phyloP scores from a whole-genome alignment of 2,888 invertebrate genomes.

The Antheraea yamamai region DNA sequence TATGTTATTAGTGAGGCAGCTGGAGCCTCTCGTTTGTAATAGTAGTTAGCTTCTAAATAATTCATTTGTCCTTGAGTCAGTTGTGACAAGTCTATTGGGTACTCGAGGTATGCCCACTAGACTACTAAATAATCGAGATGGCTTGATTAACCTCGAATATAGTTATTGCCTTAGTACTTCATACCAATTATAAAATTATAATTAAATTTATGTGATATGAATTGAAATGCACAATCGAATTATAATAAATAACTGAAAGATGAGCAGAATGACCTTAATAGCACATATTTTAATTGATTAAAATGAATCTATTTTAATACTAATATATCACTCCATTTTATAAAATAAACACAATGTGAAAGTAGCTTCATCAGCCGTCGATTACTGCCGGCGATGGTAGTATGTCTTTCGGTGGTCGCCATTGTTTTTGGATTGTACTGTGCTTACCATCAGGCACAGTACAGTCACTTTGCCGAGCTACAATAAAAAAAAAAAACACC shows the following conservation, averaged over 20 bases:
- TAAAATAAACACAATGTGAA: neutral
- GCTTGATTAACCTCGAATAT: slow-evolving; percentile 1
- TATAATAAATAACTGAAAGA: neutral
- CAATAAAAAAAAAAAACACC: too few relatives aligned
- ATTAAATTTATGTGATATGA: neutral
- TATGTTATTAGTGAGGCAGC: neutral
- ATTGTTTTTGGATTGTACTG: too few relatives aligned
- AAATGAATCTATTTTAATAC: too few relatives aligned
- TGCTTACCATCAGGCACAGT: too few relatives aligned
- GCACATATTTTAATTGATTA: neutral
- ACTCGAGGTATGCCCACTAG: slow-evolving; percentile 6
- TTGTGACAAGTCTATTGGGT: slow-evolving; percentile 17
- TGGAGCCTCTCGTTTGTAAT: neutral
- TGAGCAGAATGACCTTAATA: neutral
- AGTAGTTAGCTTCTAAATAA: slow-evolving; percentile 15
- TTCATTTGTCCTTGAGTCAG: slow-evolving; percentile 19
- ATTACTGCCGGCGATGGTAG: too few relatives aligned
- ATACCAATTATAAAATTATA: neutral
- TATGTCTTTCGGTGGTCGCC: too few relatives aligned
- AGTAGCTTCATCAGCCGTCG: neutral
- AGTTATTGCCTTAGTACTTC: neutral
- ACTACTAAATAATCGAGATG: slow-evolving; percentile 14
- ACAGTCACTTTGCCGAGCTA: too few relatives aligned
- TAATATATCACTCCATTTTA: neutral
- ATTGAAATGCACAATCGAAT: neutral